Conservation (phyloP, 2,113 vertebrate species). For the Glareola pratincola region DNA sequence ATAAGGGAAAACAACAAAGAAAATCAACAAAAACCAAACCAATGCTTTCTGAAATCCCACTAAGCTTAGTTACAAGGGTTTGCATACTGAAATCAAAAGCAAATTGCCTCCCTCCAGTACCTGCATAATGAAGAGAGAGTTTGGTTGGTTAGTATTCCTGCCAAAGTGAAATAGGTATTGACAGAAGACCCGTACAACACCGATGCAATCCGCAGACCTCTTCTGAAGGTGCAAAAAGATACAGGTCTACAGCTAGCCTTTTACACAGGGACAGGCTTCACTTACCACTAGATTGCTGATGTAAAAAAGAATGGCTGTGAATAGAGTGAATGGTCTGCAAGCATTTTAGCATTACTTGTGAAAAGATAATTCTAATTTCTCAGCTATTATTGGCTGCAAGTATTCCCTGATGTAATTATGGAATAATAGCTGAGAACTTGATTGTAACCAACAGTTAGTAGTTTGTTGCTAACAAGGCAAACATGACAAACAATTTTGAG, state of each 20-base stretch:
- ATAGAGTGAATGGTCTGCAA: background rate
- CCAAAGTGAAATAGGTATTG: background rate
- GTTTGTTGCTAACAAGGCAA: constrained; percentile 67
- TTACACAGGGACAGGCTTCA: background rate
- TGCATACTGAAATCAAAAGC: background rate
- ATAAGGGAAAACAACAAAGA: background rate
- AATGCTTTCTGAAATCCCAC: background rate
- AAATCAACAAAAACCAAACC: background rate
- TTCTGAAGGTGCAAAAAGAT: background rate
- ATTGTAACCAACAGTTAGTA: constrained; percentile 65
- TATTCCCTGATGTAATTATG: constrained; percentile 59
- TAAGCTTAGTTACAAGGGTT: background rate
- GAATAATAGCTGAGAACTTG: constrained; percentile 61
- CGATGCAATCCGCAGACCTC: background rate
- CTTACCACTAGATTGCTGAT: background rate
- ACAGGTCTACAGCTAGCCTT: background rate
- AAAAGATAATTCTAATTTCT: constrained; percentile 48
- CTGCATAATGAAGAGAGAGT: background rate
- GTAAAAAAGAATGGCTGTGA: background rate
- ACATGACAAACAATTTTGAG: constrained; percentile 69
- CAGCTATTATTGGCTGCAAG: constrained; percentile 43
- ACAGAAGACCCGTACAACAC: background rate
- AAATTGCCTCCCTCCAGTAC: background rate
- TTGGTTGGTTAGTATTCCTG: background rate
- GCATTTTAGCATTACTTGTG: constrained; percentile 3